phyloP scores from a whole-genome alignment of 2,113 vertebrate genomes.

The Morone chrysops region DNA sequence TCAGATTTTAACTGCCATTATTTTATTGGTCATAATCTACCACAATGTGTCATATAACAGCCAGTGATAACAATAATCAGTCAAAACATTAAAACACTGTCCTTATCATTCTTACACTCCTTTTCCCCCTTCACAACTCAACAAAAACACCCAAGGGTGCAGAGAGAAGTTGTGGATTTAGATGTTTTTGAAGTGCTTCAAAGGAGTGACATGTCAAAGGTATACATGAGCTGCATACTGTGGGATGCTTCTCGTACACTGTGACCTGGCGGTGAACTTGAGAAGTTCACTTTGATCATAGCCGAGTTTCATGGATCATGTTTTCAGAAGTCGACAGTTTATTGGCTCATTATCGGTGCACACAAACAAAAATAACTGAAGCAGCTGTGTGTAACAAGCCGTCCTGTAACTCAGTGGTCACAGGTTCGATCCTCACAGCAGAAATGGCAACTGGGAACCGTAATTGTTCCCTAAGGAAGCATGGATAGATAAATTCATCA shows the following conservation, averaged over 20 bases:
- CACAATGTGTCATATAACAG: too few species aligned
- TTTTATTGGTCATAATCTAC: not conserved
- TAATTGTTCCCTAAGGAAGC: slow-evolving; percentile 24
- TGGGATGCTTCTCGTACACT: slow-evolving; percentile 22
- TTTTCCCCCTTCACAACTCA: not conserved
- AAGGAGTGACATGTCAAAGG: slow-evolving; percentile 33
- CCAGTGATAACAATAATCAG: not conserved
- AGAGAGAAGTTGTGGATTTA: slow-evolving; percentile 9
- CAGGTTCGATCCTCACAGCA: not conserved
- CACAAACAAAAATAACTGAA: not conserved
- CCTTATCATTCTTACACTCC: not conserved
- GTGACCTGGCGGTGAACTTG: slow-evolving; percentile 52
- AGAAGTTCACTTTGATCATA: slow-evolving; percentile 9
- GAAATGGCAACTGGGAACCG: not conserved
- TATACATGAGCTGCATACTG: slow-evolving; percentile 17
- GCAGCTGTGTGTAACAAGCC: not conserved
- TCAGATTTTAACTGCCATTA: not conserved
- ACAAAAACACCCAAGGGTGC: slow-evolving; percentile 25
- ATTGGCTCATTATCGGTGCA: not conserved
- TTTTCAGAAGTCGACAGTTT: not conserved
- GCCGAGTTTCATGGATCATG: not conserved
- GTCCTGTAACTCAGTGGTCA: not conserved
- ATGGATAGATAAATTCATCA: not conserved
- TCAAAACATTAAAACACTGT: not conserved
- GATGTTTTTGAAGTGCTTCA: slow-evolving; percentile 47